Percentiles rank a stretch among this genome's conserved stretches.
phyloP scores from a whole-genome alignment of 2,113 vertebrate genomes.

The Anser cygnoides region DNA sequence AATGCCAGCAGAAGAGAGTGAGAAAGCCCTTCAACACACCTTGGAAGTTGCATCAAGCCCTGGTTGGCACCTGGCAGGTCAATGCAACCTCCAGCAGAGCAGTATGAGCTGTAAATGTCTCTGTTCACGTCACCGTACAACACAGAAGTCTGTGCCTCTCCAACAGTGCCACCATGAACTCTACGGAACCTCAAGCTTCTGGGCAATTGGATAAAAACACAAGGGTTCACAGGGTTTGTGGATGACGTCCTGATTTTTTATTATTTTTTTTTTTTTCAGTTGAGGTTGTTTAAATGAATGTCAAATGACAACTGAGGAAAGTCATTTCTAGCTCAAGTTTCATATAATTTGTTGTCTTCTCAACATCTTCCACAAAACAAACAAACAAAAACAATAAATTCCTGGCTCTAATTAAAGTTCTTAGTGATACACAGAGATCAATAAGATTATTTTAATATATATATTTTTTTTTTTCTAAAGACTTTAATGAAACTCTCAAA shows the following conservation, averaged over 20 bases:
- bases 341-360: neutral
- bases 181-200: neutral
- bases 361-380: neutral
- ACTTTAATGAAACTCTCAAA: neutral
- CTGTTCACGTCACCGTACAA: neutral
- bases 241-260: neutral
- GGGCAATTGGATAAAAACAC: neutral
- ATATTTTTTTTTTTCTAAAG: neutral
- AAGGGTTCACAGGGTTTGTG: neutral
- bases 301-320: neutral
- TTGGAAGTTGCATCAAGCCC: neutral
- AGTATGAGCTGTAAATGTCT: neutral
- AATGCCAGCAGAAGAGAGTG: neutral
- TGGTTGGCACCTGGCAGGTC: neutral
- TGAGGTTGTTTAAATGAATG: neutral
- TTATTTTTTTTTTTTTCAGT: neutral
- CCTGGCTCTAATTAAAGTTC: neutral
- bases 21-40: neutral
- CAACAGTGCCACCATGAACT: accelerated
- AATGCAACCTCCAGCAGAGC: accelerated
- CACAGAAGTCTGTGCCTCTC: neutral
- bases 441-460: neutral
- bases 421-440: neutral
- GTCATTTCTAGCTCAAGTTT: neutral
- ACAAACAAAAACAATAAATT: neutral